These are phyloP conservation scores for Sarcophaga subvicina DNA, from an alignment of 2,888 invertebrate genomes.

Conservation along the genomic window DNA sequence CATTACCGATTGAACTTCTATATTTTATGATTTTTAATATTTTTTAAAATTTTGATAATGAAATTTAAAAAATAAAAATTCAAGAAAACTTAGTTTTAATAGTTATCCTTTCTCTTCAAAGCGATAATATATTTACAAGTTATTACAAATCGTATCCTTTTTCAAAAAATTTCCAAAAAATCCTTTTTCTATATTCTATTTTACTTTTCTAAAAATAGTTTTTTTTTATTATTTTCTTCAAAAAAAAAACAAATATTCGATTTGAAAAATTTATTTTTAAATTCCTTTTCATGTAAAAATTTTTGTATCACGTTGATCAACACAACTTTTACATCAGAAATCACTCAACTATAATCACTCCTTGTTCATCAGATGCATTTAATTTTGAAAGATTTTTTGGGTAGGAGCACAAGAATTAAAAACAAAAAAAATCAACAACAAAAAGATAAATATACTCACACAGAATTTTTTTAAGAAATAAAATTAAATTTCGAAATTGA, in stretches of 20 bases:
- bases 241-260: background rate
- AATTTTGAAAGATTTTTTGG: background rate
- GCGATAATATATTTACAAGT: too few species aligned
- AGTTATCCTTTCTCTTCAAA: too few species aligned
- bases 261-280: background rate
- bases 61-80: too few species aligned
- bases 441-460: conserved; percentile 8
- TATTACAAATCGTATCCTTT: too few species aligned
- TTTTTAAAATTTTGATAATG: too few species aligned
- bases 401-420: too few species aligned
- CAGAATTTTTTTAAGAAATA: background rate
- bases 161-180: too few species aligned
- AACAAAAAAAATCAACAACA: background rate
- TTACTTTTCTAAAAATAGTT: background rate
- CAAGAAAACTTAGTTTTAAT: too few species aligned
- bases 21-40: too few species aligned
- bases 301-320: background rate
- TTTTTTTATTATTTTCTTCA: background rate
- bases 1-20: too few species aligned
- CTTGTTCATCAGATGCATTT: conserved; percentile 11
- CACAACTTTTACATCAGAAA: background rate
- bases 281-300: background rate
- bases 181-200: too few species aligned
- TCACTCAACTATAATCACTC: conserved; percentile 16
- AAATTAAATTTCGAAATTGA: background rate